Conservation (phyloP, 2,113 vertebrate genomes). For the Cricetomys ansorgei region DNA sequence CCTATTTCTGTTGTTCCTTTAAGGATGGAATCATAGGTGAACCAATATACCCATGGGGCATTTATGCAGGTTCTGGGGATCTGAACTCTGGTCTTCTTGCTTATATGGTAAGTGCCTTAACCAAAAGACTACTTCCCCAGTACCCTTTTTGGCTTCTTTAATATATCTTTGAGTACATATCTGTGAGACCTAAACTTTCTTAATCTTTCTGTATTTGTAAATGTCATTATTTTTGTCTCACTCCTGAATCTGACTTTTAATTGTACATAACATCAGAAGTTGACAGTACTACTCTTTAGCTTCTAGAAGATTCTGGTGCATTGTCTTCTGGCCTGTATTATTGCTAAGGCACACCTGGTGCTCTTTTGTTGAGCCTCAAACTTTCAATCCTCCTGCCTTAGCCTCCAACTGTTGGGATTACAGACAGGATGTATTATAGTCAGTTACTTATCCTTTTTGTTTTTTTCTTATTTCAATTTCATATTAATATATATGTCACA, state of each 20-base stretch:
- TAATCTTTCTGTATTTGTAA: slow-evolving; percentile 18
- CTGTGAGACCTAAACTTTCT: background rate
- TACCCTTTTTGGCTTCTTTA: background rate
- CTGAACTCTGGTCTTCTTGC: background rate
- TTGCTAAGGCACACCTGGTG: background rate
- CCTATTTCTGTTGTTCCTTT: background rate
- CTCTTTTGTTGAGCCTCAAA: background rate
- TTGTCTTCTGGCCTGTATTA: background rate
- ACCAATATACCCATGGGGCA: background rate
- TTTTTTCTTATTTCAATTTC: background rate
- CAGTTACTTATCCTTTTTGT: background rate
- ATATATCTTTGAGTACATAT: background rate
- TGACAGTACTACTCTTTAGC: background rate
- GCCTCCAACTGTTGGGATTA: background rate
- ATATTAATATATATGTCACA: background rate
- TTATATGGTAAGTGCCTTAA: background rate
- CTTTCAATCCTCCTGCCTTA: background rate
- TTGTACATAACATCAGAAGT: background rate
- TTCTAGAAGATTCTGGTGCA: background rate
- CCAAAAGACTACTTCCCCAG: background rate
- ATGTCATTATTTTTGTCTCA: background rate
- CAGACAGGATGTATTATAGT: background rate
- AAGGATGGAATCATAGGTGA: background rate
- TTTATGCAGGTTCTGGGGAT: background rate
- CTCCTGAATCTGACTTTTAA: background rate